These are phyloP conservation scores for Drosophila leontia DNA, from an alignment of 1,140 invertebrate genomes.

Conservation along the genomic window DNA sequence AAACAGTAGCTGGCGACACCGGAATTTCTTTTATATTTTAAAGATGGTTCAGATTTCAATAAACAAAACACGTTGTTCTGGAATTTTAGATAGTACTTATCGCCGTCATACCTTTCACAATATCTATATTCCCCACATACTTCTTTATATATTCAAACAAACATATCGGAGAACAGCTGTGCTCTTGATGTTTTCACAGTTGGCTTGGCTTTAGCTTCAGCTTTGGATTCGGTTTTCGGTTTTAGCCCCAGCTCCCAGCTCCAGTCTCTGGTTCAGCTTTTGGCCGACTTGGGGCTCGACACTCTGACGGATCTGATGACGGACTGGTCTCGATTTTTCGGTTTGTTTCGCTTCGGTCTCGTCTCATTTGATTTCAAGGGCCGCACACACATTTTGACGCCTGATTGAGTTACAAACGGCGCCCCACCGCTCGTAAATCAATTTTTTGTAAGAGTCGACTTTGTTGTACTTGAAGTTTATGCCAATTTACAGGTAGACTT, in stretches of 20 bases:
- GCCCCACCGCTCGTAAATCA: conserved; percentile 38
- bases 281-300: conserved; percentile 16
- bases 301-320: conserved; percentile 33
- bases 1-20: too few species aligned
- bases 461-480: conserved; percentile 23
- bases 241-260: conserved; percentile 3
- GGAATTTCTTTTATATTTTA: neutral
- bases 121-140: conserved; percentile 25
- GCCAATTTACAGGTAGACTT: conserved; percentile 25
- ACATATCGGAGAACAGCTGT: conserved; percentile 48
- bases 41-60: neutral
- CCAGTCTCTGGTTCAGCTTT: conserved; percentile 6
- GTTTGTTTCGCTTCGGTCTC: conserved; percentile 37
- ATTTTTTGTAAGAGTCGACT: conserved; percentile 9
- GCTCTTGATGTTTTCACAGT: conserved; percentile 59
- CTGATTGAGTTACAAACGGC: conserved; percentile 78
- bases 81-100: conserved; percentile 4
- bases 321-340: conserved; percentile 56
- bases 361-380: conserved; percentile 75
- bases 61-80: conserved; percentile 4
- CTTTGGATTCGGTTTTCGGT: conserved; percentile 10
- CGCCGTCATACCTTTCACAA: conserved; percentile 2
- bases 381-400: conserved; percentile 72
- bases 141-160: neutral
- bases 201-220: conserved; percentile 46